Conservation (phyloP, 2,797 vertebrate genomes). For the Arremon aurantiirostris region DNA sequence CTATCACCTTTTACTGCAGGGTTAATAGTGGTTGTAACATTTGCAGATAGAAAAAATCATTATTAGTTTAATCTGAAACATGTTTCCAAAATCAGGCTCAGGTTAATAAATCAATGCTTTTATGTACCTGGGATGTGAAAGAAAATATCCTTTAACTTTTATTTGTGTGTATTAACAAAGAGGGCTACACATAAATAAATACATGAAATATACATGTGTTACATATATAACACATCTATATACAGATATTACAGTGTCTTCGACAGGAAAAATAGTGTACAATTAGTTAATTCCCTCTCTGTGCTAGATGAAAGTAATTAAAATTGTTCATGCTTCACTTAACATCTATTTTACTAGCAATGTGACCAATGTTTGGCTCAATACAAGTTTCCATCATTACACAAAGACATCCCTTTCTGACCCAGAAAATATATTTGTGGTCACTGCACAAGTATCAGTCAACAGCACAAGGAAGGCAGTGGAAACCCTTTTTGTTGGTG, state of each 20-base stretch:
- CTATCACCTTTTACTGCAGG: background rate
- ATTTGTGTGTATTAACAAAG: background rate
- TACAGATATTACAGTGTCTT: background rate
- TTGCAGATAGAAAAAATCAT: background rate
- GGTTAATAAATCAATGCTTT: background rate
- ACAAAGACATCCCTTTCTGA: background rate
- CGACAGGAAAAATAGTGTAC: background rate
- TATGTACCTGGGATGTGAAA: background rate
- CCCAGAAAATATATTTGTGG: background rate
- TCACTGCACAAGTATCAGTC: background rate
- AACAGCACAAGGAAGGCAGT: background rate
- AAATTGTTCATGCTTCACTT: constrained; percentile 5
- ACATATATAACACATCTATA: background rate
- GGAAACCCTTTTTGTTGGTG: background rate
- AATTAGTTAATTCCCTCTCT: background rate
- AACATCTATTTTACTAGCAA: constrained; percentile 11
- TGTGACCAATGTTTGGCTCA: constrained; percentile 3
- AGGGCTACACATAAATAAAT: background rate
- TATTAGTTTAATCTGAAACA: background rate
- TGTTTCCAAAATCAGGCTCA: background rate
- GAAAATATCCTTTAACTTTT: background rate
- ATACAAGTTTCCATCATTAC: constrained; percentile 26
- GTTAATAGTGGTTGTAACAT: background rate
- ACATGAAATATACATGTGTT: background rate
- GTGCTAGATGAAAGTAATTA: constrained; percentile 33